phyloP scores from a whole-genome alignment of 64 coral and sea anemone species.

The Porites australiensis region DNA sequence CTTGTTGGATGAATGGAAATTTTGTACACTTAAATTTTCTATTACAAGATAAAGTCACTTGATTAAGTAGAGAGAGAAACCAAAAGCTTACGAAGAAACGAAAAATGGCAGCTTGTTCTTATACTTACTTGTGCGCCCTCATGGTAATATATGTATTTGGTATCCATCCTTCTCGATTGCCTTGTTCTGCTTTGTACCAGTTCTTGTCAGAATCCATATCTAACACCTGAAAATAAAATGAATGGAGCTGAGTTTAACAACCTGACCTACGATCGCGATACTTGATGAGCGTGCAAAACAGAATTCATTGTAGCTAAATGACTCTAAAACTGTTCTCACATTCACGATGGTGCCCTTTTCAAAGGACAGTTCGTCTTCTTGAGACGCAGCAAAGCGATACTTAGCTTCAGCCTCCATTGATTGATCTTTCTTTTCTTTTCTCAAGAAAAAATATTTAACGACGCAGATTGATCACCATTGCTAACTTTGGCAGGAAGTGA shows the following conservation, averaged over 20 bases:
- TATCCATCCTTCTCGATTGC: slow-evolving; percentile 64
- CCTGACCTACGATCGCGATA: background rate
- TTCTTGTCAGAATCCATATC: slow-evolving; percentile 69
- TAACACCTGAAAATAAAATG: slow-evolving; percentile 59
- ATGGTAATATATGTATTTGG: slow-evolving; percentile 74
- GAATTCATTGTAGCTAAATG: background rate
- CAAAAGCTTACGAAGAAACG: background rate
- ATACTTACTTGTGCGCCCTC: slow-evolving; percentile 68
- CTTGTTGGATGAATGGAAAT: background rate
- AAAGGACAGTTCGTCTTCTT: slow-evolving; percentile 69
- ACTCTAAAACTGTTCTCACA: background rate
- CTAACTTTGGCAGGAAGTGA: slow-evolving; percentile 9
- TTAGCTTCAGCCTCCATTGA: slow-evolving; percentile 60
- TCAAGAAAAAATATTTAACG: background rate
- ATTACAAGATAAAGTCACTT: background rate
- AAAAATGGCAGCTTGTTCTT: background rate
- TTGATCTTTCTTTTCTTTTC: background rate
- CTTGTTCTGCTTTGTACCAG: slow-evolving; percentile 88
- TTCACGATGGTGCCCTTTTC: slow-evolving; percentile 52
- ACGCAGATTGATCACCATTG: background rate
- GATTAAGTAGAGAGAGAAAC: background rate
- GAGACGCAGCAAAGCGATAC: slow-evolving; percentile 34
- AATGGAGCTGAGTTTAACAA: background rate
- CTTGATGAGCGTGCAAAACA: background rate
- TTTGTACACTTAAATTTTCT: background rate